Evolutionary conservation across 2,113 vertebrate species (phyloP), one percentile per base, ranked within the genome.

Genomic region (Platycercus adscitus): DNA sequence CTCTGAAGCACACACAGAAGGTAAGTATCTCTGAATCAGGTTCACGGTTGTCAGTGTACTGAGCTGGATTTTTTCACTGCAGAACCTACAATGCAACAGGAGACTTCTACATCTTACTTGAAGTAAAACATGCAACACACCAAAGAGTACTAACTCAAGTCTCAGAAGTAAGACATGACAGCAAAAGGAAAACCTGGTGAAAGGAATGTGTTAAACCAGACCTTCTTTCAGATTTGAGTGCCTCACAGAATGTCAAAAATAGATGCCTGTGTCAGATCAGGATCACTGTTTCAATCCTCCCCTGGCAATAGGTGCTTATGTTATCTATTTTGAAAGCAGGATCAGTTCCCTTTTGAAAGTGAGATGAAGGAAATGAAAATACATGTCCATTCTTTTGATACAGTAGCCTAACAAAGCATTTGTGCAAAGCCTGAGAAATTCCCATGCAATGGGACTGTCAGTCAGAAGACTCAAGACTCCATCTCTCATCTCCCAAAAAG

Each of bases 191-290:
- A 78, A 71, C 69, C 55, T 86, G 55, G 43, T 86, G 81, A 92
- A 92, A 93, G 65, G 72, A 89, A 92, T 72, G 81, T 52, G 88
- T 84, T 92, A 95, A 89, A 92, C 33, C 55, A 93, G 77, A 78
- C 86, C 60, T 93, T 77, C 81, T 83, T 71, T 63, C 69, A 81
- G 93, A 73, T 69, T 60, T 17, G 46, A 39, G 65, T 79, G 52
- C 64, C 77, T 91, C 72, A 4, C 9, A 71, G 61, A 60, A 28
- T 0, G 8, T 81, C 94, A 97, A 89, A 97, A 97, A 96, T 89
- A 97, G 91, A 75, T 3, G 55, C 29, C 64, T 37, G 16, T 91
- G 88, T 95, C 91, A 95, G 88, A 86, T 58, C 80, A 75, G 83
- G 92, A 89, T 81, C 83, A 47, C 82, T 24, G 55, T 75, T 86